Evolutionary conservation across 2,113 vertebrate genomes (phyloP).

Genomic region (Polypterus senegalus): DNA sequence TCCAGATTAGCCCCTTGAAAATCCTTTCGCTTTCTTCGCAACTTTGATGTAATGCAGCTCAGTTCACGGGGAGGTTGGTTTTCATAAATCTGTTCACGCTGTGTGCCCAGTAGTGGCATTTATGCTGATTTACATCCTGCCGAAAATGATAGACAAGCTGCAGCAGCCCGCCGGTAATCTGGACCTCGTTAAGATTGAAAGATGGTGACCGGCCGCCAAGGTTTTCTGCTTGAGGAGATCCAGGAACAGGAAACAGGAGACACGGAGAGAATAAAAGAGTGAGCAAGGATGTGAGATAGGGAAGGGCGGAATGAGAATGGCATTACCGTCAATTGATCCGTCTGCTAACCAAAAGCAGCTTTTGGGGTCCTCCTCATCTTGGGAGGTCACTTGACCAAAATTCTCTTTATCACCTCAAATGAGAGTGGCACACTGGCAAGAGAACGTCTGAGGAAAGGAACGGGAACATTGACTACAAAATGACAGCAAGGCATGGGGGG

Average conservation of each 20-base stretch:
- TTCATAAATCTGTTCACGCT: conserved; percentile 45
- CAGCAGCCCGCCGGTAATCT: conserved; percentile 13
- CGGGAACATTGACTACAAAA: too few species aligned
- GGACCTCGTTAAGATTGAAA: neutral
- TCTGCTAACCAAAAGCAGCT: too few species aligned
- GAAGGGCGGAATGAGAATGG: too few species aligned
- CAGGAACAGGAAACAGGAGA: neutral
- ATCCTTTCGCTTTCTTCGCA: conserved; percentile 7
- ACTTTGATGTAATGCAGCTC: conserved; percentile 19
- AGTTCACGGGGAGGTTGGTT: conserved; percentile 38
- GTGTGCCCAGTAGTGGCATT: conserved; percentile 22
- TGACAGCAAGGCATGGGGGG: too few species aligned
- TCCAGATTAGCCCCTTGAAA: neutral
- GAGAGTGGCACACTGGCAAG: too few species aligned
- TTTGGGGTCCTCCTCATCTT: too few species aligned
- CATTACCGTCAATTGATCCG: too few species aligned
- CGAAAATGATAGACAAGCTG: conserved; percentile 41
- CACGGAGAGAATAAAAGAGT: too few species aligned
- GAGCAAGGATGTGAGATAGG: too few species aligned
- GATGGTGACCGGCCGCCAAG: neutral
- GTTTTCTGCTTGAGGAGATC: neutral
- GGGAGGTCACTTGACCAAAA: too few species aligned
- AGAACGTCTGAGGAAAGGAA: too few species aligned
- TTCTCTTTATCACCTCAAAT: too few species aligned
- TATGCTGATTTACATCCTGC: conserved; percentile 40